A percentile compares a stretch with the other conserved stretches of the same genome.
Evolutionary conservation across 2,797 vertebrate species (phyloP).

Genomic region (Onychomys leucogaster): DNA sequence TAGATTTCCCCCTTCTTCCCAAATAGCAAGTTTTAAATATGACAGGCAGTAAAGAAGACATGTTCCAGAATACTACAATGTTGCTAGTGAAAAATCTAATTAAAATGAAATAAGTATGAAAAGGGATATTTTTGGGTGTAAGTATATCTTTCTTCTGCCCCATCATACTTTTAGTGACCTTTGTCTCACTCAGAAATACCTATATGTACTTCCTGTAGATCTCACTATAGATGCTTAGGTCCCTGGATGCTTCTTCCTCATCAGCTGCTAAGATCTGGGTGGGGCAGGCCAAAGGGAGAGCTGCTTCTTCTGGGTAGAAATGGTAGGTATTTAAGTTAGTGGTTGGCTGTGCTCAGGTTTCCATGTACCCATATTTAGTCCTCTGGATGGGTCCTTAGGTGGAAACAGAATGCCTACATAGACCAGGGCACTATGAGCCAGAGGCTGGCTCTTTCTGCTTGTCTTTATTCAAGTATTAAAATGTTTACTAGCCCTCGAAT

Average conservation of each 20-base stretch:
- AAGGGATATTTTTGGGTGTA: neutral
- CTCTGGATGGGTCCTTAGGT: neutral
- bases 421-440: neutral
- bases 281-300: neutral
- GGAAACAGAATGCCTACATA: neutral
- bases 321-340: neutral
- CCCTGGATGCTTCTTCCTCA: neutral
- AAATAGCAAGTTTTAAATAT: slow-evolving; percentile 54
- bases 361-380: neutral
- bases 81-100: neutral
- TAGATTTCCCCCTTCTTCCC: slow-evolving; percentile 54
- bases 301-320: neutral
- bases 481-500: neutral
- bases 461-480: neutral
- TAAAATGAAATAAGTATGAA: slow-evolving; percentile 30
- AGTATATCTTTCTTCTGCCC: neutral
- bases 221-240: neutral
- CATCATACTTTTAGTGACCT: neutral
- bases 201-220: neutral
- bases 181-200: neutral
- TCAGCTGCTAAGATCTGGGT: neutral
- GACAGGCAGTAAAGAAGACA: slow-evolving; percentile 8
- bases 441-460: neutral
- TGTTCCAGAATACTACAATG: neutral
- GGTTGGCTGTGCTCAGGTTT: neutral